Base-by-base conservation (phyloP, 2,888 invertebrate genomes). In the Volucella inflata region DNA sequence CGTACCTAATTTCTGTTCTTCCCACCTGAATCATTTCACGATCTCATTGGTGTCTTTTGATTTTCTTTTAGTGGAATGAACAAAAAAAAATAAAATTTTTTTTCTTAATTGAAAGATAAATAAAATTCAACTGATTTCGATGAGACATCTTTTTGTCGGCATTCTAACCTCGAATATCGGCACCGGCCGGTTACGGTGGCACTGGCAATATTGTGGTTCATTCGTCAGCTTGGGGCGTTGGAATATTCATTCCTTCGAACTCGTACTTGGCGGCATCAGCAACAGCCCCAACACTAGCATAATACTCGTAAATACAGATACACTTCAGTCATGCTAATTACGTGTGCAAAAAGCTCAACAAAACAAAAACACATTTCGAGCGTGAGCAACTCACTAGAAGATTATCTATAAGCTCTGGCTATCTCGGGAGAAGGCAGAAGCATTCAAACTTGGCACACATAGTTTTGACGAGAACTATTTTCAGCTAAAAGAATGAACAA, bases 121-220 rank as follows among this genome's bases (percentile, higher is more conserved):
- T 3, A 60, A 48, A 71, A 55, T 50, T 12, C 36, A 55, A 55
- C 42, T 9, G 12, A 68, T 68, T 46, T 12, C 44, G 55, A 46
- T 57, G 70, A 57, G 57, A 60, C 71, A 71, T 57, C 38, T 14
- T 21, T 50, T 50, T 60, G 46, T 60, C 71, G 71, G 71, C 57
- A 57, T 40, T 59, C 59, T 71, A 71, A 30, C 71, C 71, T 60
- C 71, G 59, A 59, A 48, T 30, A 38, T 30, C 6, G 17, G n/a
- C 12, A 42, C 59, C 44, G 55, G 68, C 55, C 71, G 50, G 50
- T 21, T 11, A 21, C 53, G 17, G 21, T 12, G 11, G 44, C 44
- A 6, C 6, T 30, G 30, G 30, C 6, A 6, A 30, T 30, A 30
- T 30, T 0, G 30, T 30, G 30, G 30, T 6, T 30, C 30, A 30